Conservation (phyloP, 1,140 invertebrate species). For the Zaprionus ornatus region DNA sequence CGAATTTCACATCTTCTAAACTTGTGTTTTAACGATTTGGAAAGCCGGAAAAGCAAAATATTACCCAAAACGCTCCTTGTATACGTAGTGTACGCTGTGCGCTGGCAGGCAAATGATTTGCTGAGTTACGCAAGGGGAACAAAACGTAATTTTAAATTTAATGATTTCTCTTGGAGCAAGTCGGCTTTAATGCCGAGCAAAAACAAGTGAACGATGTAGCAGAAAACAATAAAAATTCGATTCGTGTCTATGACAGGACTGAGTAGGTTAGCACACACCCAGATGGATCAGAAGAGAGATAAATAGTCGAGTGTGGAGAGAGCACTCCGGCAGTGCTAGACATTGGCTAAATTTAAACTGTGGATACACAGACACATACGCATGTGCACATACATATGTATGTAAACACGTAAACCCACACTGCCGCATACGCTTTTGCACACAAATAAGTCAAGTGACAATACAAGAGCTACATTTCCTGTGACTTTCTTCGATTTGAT, state of each 20-base stretch:
- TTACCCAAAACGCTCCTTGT: not conserved
- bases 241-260: constrained; percentile 61
- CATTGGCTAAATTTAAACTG: constrained; percentile 77
- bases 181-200: not conserved
- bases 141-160: not conserved
- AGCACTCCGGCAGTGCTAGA: constrained; percentile 52
- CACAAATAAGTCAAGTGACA: constrained; percentile 54
- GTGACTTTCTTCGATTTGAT: constrained; percentile 81
- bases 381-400: not conserved
- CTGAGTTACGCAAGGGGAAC: not conserved
- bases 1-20: too few species aligned
- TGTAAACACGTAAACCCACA: not conserved
- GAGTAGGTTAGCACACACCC: constrained; percentile 39
- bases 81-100: not conserved
- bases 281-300: constrained; percentile 23
- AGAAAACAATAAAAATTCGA: constrained; percentile 63
- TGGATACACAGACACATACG: constrained; percentile 23
- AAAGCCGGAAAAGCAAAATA: too few species aligned
- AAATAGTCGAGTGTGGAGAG: constrained; percentile 50
- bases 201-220: constrained; percentile 25
- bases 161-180: not conserved
- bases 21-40: too few species aligned
- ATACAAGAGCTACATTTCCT: constrained; percentile 75
- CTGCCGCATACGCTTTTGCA: not conserved
- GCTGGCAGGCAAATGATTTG: not conserved